Conservation (phyloP, 2,888 invertebrate genomes). For the Eulithis prunata region DNA sequence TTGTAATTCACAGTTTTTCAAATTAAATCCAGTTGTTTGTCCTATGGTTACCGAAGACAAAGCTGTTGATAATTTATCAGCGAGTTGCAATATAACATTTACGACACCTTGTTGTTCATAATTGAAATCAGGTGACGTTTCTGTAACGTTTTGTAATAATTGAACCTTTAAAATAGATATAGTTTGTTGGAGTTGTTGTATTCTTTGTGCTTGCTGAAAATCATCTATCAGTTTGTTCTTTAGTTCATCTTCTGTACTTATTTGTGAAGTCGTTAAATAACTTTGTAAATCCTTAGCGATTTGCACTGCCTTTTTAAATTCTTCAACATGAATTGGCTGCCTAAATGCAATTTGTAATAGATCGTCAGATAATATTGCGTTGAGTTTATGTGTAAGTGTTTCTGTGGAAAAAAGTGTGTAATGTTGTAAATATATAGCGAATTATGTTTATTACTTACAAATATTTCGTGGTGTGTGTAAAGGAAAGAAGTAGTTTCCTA, state of each 20-base stretch:
- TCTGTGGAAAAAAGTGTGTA: constrained; percentile 42
- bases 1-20: neutral
- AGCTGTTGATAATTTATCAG: constrained; percentile 16
- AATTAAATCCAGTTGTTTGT: constrained; percentile 2
- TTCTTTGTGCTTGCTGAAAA: neutral
- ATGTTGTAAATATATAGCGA: constrained; percentile 15
- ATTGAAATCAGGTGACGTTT: neutral
- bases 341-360: constrained; percentile 16
- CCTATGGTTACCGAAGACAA: constrained; percentile 10
- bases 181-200: constrained; percentile 17
- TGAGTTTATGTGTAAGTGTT: constrained; percentile 42
- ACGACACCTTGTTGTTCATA: neutral
- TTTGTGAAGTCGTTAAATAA: constrained; percentile 1
- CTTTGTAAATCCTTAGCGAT: constrained; percentile 13
- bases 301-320: constrained; percentile 1
- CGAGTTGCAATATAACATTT: constrained; percentile 22
- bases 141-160: constrained; percentile 10
- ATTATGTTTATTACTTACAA: no score
- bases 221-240: neutral
- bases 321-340: constrained; percentile 1
- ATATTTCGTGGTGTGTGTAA: no score
- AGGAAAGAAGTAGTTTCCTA: no score
- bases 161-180: constrained; percentile 14
- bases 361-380: constrained; percentile 37
- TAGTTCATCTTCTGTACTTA: neutral